phyloP scores from a whole-genome alignment of 2,797 vertebrate species.

The Steatocranus sp. region DNA sequence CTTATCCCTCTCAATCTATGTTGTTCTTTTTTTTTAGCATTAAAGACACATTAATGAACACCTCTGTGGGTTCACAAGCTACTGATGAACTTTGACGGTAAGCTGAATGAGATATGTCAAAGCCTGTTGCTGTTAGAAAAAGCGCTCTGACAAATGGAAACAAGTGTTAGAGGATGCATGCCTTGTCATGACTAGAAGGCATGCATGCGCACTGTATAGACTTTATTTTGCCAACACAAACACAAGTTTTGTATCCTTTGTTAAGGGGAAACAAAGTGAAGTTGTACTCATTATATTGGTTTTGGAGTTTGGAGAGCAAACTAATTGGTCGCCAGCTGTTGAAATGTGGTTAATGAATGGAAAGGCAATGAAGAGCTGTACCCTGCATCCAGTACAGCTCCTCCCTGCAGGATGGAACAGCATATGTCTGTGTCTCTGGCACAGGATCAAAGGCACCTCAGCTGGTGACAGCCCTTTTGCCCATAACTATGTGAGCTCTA shows the following conservation, averaged over 20 bases:
- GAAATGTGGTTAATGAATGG: conserved; percentile 52
- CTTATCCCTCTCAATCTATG: not conserved
- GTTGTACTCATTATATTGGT: conserved; percentile 27
- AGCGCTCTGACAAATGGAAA: not conserved
- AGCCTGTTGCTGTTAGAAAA: not conserved
- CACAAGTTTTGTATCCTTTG: too few species aligned
- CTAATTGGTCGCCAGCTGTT: conserved; percentile 59
- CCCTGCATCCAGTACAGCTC: conserved; percentile 43
- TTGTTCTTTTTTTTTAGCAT: not conserved
- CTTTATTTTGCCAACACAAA: not conserved
- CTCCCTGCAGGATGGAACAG: conserved; percentile 62
- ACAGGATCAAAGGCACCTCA: conserved; percentile 63
- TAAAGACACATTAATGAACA: conserved; percentile 23
- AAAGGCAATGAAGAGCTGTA: conserved; percentile 29
- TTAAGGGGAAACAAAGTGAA: conserved; percentile 25
- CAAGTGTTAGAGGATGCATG: not conserved
- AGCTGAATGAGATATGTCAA: not conserved
- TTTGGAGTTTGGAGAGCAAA: conserved; percentile 46
- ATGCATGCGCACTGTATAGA: not conserved
- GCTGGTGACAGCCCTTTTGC: conserved; percentile 37
- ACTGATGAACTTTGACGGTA: not conserved
- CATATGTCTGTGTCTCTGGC: conserved; percentile 64
- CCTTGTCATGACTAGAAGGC: not conserved
- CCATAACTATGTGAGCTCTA: conserved; percentile 5
- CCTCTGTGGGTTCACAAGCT: not conserved